Base-by-base conservation (phyloP, 1,140 invertebrate species). In the Drosophila takahashii region DNA sequence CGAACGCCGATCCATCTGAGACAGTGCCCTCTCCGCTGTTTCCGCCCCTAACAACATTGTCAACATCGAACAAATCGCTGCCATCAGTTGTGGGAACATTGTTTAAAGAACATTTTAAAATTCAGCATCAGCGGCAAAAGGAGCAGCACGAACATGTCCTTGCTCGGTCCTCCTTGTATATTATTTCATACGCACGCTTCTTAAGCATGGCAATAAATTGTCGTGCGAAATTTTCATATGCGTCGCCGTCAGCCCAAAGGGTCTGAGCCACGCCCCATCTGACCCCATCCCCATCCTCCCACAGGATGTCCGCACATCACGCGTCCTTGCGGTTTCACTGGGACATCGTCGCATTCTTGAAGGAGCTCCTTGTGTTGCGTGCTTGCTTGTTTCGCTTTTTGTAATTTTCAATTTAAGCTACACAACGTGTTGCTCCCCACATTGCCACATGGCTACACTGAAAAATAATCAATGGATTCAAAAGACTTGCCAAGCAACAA, bases 61-160 rank as follows among this genome's bases (percentile, higher is more conserved):
- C 65, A 81, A 64, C 69, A 75, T 67, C 54, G 60, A 79, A 87
- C 83, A 86, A 83, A 86, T 86, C 75, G 83, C 70, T 77, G 83
- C 83, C 83, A 86, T 86, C 83, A 83, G 70, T 87, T 89, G 29
- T 70, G 70, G 42, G 75, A 42, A 65, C 75, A 77, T 83, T 87
- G 84, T 83, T 87, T 87, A 87, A 87, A 77, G 84, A 87, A 58
- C 71, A 81, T 83, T 89, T 87, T 87, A 89, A 89, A 87, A 87
- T 86, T 87, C 83, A 87, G 74, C 72, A 85, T 51, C 73, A 58
- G 57, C 70, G 67, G 54, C 66, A 59, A 42, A 34, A 64, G 56
- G 7, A 42, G 53, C n/a, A 57, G 18, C 56, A 47, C 41, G 42
- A 66, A 65, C 64, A 65, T 65, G 64, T 65, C 42, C 62, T 61